Evolutionary conservation across 2,888 invertebrate species (phyloP), one percentile per base, ranked within the genome.

Genomic region (Xanthia icteritia): DNA sequence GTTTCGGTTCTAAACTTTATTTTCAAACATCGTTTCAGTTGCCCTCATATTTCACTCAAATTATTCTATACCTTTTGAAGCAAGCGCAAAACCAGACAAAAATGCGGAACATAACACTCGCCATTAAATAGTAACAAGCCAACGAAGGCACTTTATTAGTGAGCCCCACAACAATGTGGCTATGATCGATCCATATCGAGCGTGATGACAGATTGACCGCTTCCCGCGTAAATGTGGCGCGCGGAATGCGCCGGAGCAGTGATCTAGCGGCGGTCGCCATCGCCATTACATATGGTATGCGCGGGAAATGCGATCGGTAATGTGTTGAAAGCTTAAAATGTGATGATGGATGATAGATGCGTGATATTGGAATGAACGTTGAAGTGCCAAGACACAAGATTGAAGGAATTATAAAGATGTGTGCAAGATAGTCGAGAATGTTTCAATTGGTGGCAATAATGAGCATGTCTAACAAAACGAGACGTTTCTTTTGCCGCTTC

Each of bases 251-350:
- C 79, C 69, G 75, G 79, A 85, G 88, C 85, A 91, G 89, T 92
- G 91, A 92, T 91, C 91, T 85, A 90, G 88, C 90, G 90, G 90
- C 79, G 88, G 91, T 89, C 90, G 81, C 86, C 87, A 83, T 83
- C 90, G 81, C 88, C 90, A 93, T 93, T 93, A 93, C 89, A 70
- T 68, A 83, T 83, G 91, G 93, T 90, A 92, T 93, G 92, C 88
- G 90, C 92, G 91, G 91, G 91, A 91, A 91, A 91, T 89, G 89
- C 87, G 87, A 88, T 87, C 90, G 88, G 89, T 90, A 92, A 93
- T 92, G 91, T 89, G 91, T 91, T 90, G 90, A 91, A 89, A 92
- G 88, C 89, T 88, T 88, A 87, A 89, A 90, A 90, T 88, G 87
- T 89, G 82, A 86, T 90, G 89, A 90, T 90, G 84, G 85, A 90